These are phyloP conservation scores for Anoplolepis gracilipes DNA, from an alignment of 1,140 invertebrate genomes.

Conservation along the genomic window DNA sequence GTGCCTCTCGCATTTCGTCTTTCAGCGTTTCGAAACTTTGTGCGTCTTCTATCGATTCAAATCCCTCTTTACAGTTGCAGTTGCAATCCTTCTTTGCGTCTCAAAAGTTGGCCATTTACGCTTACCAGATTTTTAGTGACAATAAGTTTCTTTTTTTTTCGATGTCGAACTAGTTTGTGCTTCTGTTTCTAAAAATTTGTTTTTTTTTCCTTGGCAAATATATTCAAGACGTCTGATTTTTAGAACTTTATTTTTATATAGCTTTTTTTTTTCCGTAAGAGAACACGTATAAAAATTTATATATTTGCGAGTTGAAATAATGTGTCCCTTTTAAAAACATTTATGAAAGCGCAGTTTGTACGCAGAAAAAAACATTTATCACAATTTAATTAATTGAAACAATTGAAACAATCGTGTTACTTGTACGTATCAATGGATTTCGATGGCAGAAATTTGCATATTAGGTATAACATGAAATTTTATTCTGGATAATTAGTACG, in stretches of 20 bases:
- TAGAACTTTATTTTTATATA: background rate
- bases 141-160: background rate
- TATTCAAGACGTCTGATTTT: background rate
- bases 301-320: no score
- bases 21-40: constrained; percentile 60
- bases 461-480: constrained; percentile 16
- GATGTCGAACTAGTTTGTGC: background rate
- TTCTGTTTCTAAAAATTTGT: background rate
- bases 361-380: background rate
- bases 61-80: constrained; percentile 53
- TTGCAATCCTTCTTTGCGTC: constrained; percentile 32
- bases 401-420: background rate
- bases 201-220: background rate
- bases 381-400: constrained; percentile 20
- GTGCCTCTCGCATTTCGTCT: constrained; percentile 51
- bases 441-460: background rate
- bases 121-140: background rate
- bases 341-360: background rate
- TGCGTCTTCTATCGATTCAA: constrained; percentile 62
- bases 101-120: constrained; percentile 48
- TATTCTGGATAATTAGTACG: constrained; percentile 21
- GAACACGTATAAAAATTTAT: background rate
- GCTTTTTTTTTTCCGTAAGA: background rate
- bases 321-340: background rate
- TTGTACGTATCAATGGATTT: background rate